phyloP scores from a whole-genome alignment of 2,888 invertebrate species.

The Ecliptopera silaceata region DNA sequence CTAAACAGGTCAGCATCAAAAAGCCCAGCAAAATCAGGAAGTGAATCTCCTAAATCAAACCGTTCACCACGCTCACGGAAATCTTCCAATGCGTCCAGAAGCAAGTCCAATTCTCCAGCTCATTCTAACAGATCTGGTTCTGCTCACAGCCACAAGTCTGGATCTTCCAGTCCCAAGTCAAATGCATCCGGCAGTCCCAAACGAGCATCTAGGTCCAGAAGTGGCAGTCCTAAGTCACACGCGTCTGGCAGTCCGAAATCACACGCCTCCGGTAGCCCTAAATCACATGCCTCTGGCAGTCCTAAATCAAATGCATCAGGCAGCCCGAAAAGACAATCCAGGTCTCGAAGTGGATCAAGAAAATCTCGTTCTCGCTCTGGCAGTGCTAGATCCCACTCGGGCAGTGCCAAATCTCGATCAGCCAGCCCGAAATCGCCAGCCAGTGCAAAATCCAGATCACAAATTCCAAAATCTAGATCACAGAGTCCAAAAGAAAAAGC shows the following conservation, averaged over 20 bases:
- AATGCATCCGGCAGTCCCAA: constrained; percentile 70
- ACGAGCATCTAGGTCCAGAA: constrained; percentile 67
- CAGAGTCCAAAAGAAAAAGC: constrained; percentile 59
- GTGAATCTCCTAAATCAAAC: constrained; percentile 73
- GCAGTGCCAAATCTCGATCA: constrained; percentile 56
- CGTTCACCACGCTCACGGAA: constrained; percentile 60
- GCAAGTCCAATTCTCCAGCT: constrained; percentile 74
- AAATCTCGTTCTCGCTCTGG: constrained; percentile 58
- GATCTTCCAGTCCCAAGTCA: constrained; percentile 70
- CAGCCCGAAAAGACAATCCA: constrained; percentile 62
- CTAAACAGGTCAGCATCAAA: constrained; percentile 66
- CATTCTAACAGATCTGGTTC: constrained; percentile 71
- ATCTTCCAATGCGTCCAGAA: constrained; percentile 68
- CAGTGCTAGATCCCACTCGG: constrained; percentile 60
- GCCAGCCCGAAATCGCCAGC: constrained; percentile 62
- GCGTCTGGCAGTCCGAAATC: constrained; percentile 67
- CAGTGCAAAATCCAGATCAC: constrained; percentile 56
- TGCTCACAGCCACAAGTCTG: constrained; percentile 53
- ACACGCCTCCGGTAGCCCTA: constrained; percentile 67
- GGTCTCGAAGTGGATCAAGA: constrained; percentile 68
- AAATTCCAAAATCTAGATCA: constrained; percentile 55
- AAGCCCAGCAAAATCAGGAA: constrained; percentile 67
- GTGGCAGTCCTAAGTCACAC: constrained; percentile 65
- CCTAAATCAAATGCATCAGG: constrained; percentile 73
- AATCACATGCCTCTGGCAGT: constrained; percentile 58